Evolutionary conservation across 2,113 vertebrate species (phyloP).

Genomic region (Channa maculata): DNA sequence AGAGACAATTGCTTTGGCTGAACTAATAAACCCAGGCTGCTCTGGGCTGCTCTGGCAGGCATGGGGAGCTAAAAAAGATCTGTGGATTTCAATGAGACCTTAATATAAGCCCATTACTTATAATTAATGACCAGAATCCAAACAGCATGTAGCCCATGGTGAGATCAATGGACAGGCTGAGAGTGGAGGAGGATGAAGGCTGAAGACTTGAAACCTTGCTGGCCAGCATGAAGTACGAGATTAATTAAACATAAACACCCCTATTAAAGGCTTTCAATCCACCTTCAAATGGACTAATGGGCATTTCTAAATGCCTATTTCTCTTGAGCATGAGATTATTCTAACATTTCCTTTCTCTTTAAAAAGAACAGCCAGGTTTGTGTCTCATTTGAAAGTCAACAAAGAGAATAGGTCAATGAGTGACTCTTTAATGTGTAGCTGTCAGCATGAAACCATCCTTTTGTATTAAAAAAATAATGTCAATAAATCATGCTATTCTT

Average conservation of each 20-base stretch:
- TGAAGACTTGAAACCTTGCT: conserved; percentile 66
- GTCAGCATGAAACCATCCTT: conserved; percentile 43
- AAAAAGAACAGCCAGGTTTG: conserved; percentile 59
- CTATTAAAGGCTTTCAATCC: conserved; percentile 64
- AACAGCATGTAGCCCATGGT: conserved; percentile 70
- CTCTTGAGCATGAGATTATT: conserved; percentile 46
- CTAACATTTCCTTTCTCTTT: conserved; percentile 43
- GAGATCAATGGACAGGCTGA: conserved; percentile 76
- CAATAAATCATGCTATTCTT: conserved; percentile 58
- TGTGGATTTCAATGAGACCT: conserved; percentile 79
- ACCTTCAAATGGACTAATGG: conserved; percentile 68
- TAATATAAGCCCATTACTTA: conserved; percentile 84
- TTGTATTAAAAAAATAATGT: conserved; percentile 55
- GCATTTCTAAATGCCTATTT: conserved; percentile 59
- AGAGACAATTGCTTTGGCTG: conserved; percentile 79
- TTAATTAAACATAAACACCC: conserved; percentile 76
- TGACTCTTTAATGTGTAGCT: conserved; percentile 44
- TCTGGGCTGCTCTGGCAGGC: conserved; percentile 72
- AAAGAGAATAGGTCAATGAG: conserved; percentile 72
- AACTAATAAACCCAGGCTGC: conserved; percentile 80
- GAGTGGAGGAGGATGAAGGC: conserved; percentile 66
- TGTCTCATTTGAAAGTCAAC: conserved; percentile 58
- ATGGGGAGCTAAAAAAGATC: conserved; percentile 75
- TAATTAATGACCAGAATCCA: conserved; percentile 83
- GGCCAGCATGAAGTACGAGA: conserved; percentile 65